These are phyloP conservation scores for Apostichopus parvimensis DNA, from an alignment of 35 echinoderm and acorn worm genomes.

Conservation along the genomic window DNA sequence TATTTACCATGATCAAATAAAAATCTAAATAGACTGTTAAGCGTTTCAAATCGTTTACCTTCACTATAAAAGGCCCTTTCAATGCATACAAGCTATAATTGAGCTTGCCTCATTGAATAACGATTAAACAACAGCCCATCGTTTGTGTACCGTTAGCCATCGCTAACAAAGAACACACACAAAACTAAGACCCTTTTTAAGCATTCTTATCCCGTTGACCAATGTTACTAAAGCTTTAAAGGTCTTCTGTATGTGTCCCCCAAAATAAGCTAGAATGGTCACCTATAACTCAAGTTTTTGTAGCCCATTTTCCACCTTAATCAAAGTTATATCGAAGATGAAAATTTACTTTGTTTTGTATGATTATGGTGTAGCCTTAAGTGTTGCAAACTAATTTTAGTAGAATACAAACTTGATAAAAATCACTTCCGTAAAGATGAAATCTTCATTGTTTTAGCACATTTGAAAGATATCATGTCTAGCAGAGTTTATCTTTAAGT, in stretches of 20 bases:
- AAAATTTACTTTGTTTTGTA: no score
- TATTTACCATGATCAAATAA: neutral
- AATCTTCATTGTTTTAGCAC: no score
- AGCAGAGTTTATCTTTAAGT: neutral
- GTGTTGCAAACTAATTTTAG: no score
- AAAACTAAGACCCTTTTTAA: neutral
- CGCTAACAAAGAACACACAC: neutral
- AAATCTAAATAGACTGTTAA: neutral
- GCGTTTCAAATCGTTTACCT: neutral
- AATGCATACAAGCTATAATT: neutral
- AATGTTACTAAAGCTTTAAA: neutral
- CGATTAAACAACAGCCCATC: neutral
- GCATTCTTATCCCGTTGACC: neutral
- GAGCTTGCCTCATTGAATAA: neutral
- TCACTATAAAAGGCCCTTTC: neutral
- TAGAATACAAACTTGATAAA: no score
- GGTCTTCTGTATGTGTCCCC: neutral
- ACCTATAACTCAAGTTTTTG: no score
- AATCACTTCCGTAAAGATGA: no score
- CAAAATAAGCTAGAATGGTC: no score
- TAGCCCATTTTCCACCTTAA: no score
- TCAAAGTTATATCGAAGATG: no score
- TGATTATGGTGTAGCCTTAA: no score
- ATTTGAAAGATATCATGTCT: no score
- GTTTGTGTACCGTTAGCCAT: no score